Evolutionary conservation across 2,113 vertebrate species (phyloP).

Genomic region (Motacilla alba): DNA sequence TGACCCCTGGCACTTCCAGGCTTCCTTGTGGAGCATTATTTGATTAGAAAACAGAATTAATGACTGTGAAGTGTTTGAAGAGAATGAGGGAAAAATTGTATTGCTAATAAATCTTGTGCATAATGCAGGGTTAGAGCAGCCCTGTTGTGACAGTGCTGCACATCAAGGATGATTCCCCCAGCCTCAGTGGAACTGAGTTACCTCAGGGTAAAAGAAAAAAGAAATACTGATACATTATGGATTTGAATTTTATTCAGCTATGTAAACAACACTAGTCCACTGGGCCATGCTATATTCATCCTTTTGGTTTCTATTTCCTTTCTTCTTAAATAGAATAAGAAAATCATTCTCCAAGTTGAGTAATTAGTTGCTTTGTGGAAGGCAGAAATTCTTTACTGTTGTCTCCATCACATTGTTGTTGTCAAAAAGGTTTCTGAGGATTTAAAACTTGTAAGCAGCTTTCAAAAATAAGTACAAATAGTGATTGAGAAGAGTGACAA

Average conservation of each 20-base stretch:
- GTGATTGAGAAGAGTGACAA: not conserved
- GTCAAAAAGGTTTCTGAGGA: not conserved
- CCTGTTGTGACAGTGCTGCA: not conserved
- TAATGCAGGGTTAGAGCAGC: not conserved
- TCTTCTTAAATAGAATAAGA: not conserved
- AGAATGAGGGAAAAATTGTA: not conserved
- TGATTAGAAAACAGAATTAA: slow-evolving; percentile 3
- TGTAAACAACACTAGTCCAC: slow-evolving; percentile 1
- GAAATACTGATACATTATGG: not conserved
- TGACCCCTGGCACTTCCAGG: not conserved
- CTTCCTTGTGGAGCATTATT: not conserved
- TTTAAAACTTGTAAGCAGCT: not conserved
- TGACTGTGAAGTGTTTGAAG: not conserved
- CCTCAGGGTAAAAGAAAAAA: slow-evolving; percentile 19
- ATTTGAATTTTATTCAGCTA: slow-evolving; percentile 12
- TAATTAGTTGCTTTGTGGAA: slow-evolving; percentile 7
- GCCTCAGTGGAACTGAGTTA: not conserved
- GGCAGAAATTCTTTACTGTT: not conserved
- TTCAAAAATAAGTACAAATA: not conserved
- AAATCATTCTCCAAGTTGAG: not conserved
- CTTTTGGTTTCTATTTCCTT: not conserved
- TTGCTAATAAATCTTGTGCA: not conserved
- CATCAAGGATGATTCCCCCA: not conserved
- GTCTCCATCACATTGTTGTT: not conserved
- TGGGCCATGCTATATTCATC: not conserved